Conservation (phyloP, 1,140 invertebrate genomes). For the Cyclina sinensis region DNA sequence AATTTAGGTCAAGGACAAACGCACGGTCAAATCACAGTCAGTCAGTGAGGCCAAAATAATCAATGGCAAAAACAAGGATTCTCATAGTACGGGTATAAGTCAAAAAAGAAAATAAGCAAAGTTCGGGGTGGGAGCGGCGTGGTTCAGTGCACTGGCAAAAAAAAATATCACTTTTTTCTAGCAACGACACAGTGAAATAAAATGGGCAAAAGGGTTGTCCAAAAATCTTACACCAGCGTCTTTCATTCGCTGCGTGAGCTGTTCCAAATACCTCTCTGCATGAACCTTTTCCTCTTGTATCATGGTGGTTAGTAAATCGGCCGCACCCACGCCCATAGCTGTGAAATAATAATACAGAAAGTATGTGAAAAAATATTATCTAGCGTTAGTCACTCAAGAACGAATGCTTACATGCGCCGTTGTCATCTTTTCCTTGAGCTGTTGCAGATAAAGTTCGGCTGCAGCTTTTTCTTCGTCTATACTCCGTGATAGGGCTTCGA, state of each 20-base stretch:
- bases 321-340: conserved; percentile 54
- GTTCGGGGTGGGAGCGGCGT: too few species aligned
- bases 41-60: too few species aligned
- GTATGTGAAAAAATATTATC: neutral
- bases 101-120: too few species aligned
- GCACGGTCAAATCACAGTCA: too few species aligned
- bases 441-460: neutral
- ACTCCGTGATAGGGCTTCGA: neutral
- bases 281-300: conserved; percentile 49
- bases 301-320: conserved; percentile 29
- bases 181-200: neutral
- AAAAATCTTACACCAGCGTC: conserved; percentile 30
- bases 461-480: conserved; percentile 4
- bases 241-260: conserved; percentile 52
- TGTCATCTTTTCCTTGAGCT: neutral
- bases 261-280: conserved; percentile 41
- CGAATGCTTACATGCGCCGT: conserved; percentile 13
- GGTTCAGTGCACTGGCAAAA: too few species aligned
- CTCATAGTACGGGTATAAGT: too few species aligned
- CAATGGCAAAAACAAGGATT: too few species aligned
- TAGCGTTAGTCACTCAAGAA: neutral
- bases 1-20: too few species aligned
- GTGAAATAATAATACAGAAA: conserved; percentile 19
- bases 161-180: too few species aligned
- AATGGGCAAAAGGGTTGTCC: neutral